Evolutionary conservation across 2,797 vertebrate genomes (phyloP).

Genomic region (Eulemur albifrons): DNA sequence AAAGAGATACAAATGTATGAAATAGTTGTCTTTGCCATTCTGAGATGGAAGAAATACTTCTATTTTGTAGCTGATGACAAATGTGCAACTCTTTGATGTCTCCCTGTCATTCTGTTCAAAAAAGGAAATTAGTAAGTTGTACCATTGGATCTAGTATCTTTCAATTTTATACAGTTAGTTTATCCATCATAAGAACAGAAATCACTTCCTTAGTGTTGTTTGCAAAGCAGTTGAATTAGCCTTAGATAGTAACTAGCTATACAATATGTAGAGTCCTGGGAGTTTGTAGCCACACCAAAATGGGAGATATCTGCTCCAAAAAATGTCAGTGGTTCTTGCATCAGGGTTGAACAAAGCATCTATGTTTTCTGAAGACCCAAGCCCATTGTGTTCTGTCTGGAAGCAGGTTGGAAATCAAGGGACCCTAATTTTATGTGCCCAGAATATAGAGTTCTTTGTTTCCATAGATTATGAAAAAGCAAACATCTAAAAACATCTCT

Average conservation of each 20-base stretch:
- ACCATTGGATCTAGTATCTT: not conserved
- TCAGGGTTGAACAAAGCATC: not conserved
- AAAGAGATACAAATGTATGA: not conserved
- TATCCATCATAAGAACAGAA: not conserved
- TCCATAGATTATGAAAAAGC: not conserved
- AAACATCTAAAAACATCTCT: not conserved
- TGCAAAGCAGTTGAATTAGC: not conserved
- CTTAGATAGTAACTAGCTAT: not conserved
- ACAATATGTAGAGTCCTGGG: too few species aligned
- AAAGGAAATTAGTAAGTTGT: not conserved
- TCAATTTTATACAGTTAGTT: not conserved
- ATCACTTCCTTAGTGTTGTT: not conserved
- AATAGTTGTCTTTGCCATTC: not conserved
- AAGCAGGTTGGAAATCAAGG: not conserved
- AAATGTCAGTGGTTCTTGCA: not conserved
- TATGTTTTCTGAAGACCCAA: not conserved
- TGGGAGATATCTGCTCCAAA: not conserved
- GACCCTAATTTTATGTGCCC: not conserved
- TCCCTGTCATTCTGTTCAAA: constrained; percentile 50
- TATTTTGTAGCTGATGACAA: constrained; percentile 32
- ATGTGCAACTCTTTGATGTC: not conserved
- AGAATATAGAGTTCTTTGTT: constrained; percentile 1
- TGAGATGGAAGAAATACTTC: constrained; percentile 41
- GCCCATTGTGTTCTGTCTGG: not conserved
- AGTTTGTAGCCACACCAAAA: not conserved